A percentile compares a stretch with the other conserved stretches of the same genome.
These are phyloP conservation scores for Lasioglossum lativentre DNA, from an alignment of 2,888 invertebrate species.

Conservation along the genomic window DNA sequence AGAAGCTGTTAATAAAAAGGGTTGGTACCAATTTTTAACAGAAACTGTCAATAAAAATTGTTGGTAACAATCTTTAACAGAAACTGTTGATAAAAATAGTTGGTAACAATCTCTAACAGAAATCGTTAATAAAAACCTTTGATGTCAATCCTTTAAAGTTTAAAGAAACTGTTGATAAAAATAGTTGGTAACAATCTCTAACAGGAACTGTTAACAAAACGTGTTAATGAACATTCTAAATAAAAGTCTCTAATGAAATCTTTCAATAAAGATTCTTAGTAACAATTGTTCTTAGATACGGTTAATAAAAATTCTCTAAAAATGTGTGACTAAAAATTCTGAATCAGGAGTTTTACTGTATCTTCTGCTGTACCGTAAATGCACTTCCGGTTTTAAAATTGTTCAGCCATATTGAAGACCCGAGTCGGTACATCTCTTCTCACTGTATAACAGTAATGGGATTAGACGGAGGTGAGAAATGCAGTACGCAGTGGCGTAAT, in stretches of 20 bases:
- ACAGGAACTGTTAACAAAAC: not conserved
- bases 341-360: not conserved
- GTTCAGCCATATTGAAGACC: not conserved
- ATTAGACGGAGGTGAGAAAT: slow-evolving; percentile 29
- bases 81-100: no score
- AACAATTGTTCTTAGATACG: no score
- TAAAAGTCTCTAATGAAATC: not conserved
- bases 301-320: not conserved
- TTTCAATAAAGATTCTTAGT: not conserved
- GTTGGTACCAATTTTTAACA: no score
- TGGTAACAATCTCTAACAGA: no score
- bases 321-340: not conserved
- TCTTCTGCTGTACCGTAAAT: not conserved
- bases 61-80: no score
- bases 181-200: not conserved
- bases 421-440: not conserved
- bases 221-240: not conserved
- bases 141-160: no score
- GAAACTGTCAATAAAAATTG: no score
- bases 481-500: slow-evolving; percentile 34
- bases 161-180: not conserved
- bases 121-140: no score
- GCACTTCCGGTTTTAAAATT: not conserved
- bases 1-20: no score
- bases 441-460: not conserved